Evolutionary conservation across 1,140 invertebrate species (phyloP).

Genomic region (Drosophila suzukii): DNA sequence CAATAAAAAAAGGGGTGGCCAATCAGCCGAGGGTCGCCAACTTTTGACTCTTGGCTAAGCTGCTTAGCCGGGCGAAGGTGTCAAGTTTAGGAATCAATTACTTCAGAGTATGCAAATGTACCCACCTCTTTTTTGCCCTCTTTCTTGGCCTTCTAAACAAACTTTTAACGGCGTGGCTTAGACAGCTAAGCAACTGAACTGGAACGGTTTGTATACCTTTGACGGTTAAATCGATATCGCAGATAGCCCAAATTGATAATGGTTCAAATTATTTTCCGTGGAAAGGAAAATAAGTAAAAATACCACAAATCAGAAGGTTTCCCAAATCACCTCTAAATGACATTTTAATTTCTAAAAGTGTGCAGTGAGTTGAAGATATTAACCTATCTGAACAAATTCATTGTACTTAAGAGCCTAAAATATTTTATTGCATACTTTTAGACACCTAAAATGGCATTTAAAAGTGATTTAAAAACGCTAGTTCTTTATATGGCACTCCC

Average conservation of each 20-base stretch:
- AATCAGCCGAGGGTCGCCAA: conserved; percentile 31
- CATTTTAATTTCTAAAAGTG: too few species aligned
- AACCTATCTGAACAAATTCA: too few species aligned
- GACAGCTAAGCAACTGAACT: not conserved
- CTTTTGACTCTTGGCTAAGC: conserved; percentile 59
- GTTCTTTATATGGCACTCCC: too few species aligned
- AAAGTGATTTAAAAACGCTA: too few species aligned
- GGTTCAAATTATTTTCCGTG: not conserved
- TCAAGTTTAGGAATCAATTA: conserved; percentile 83
- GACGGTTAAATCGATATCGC: conserved; percentile 20
- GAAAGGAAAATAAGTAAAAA: not conserved
- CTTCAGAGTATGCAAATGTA: conserved; percentile 50
- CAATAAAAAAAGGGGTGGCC: conserved; percentile 22
- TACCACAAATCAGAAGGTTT: too few species aligned
- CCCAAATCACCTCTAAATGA: too few species aligned
- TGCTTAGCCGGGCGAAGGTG: conserved; percentile 70
- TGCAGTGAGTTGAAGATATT: too few species aligned
- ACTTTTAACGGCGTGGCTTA: conserved; percentile 11
- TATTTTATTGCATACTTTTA: too few species aligned
- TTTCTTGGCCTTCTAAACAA: conserved; percentile 11
- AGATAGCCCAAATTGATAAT: conserved; percentile 28
- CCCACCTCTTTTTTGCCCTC: not conserved
- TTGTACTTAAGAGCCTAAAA: too few species aligned
- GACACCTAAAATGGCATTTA: too few species aligned
- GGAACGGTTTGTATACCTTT: not conserved